These are phyloP conservation scores for Xenus cinereus DNA, from an alignment of 2,113 vertebrate species.

Conservation along the genomic window DNA sequence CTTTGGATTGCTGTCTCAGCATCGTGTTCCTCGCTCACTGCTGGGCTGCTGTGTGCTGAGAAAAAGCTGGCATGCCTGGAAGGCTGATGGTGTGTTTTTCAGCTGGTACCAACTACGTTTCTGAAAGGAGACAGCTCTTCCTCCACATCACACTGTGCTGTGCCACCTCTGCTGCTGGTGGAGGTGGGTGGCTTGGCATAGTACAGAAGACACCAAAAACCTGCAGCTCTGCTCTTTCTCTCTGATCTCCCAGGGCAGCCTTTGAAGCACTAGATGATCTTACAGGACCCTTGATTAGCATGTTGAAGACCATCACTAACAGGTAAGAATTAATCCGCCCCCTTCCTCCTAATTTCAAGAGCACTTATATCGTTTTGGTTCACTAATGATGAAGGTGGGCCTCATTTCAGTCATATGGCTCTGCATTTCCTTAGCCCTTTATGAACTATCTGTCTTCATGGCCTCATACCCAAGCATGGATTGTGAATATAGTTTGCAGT, in stretches of 20 bases:
- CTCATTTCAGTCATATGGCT: background rate
- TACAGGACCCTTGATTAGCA: background rate
- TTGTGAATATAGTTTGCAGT: background rate
- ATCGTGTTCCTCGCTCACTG: background rate
- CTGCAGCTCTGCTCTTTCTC: background rate
- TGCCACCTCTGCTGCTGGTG: background rate
- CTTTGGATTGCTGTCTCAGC: background rate
- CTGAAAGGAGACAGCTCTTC: background rate
- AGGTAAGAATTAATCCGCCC: background rate
- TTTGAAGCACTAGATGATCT: background rate
- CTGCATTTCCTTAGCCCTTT: background rate
- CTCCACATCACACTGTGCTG: fast-evolving
- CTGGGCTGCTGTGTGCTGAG: background rate
- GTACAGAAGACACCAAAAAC: background rate
- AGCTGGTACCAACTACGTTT: background rate
- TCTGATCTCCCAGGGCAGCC: background rate
- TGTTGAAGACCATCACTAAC: background rate
- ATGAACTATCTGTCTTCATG: background rate
- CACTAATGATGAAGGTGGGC: background rate
- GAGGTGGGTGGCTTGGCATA: background rate
- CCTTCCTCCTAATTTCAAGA: background rate
- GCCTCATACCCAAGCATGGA: background rate
- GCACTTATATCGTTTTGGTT: background rate
- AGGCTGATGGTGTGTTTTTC: background rate
- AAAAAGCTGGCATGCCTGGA: background rate